Evolutionary conservation across 2,113 vertebrate species (phyloP).

Genomic region (Epinephelus moara): DNA sequence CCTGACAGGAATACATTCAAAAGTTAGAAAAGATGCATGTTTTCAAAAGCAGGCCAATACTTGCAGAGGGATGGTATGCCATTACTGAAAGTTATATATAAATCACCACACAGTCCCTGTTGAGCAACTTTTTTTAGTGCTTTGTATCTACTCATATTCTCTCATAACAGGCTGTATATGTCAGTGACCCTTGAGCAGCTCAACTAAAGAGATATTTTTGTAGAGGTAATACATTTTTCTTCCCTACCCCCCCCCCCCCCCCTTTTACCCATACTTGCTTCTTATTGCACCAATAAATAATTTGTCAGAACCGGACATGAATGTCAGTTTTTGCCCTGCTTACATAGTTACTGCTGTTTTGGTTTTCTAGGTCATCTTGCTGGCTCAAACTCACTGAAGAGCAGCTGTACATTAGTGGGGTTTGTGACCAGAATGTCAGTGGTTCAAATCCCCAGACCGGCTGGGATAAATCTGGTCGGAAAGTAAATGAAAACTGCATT

Average conservation of each 20-base stretch:
- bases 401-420: constrained; percentile 13
- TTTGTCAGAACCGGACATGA: neutral
- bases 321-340: neutral
- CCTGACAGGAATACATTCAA: neutral
- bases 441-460: constrained; percentile 12
- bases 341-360: neutral
- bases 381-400: neutral
- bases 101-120: neutral
- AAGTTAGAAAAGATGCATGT: neutral
- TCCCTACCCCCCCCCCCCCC: too few species aligned
- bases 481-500: neutral
- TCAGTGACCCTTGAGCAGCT: neutral
- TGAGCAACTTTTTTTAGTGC: neutral
- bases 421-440: neutral
- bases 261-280: too few species aligned
- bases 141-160: too few species aligned
- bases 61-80: neutral
- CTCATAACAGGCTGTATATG: neutral
- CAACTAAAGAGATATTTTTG: too few species aligned
- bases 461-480: neutral
- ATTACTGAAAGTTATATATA: neutral
- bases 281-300: neutral
- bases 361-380: constrained; percentile 9
- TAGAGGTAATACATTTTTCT: too few species aligned
- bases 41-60: neutral